Conservation (phyloP, 2,797 vertebrate species). For the Danionella dracula region DNA sequence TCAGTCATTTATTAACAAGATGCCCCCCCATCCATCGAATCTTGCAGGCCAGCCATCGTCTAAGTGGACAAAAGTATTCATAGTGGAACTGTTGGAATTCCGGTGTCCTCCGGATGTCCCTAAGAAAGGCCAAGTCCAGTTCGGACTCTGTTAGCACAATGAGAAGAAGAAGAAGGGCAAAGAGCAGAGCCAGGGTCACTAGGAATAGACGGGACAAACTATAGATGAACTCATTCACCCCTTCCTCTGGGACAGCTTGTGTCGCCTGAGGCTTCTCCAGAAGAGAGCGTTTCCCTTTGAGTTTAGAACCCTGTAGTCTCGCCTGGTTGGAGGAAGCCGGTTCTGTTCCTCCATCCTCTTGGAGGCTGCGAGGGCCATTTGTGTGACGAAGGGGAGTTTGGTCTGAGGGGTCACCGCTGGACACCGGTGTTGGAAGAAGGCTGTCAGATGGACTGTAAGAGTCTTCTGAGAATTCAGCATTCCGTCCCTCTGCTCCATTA, state of each 20-base stretch:
- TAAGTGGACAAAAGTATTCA: slow-evolving; percentile 97
- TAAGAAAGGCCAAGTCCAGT: slow-evolving; percentile 94
- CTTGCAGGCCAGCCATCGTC: slow-evolving; percentile 96
- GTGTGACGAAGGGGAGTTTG: slow-evolving; percentile 74
- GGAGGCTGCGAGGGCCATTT: slow-evolving; percentile 81
- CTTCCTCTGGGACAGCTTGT: slow-evolving; percentile 73
- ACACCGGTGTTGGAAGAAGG: slow-evolving; percentile 87
- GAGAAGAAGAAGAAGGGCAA: slow-evolving; percentile 90
- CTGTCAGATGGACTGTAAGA: slow-evolving; percentile 89
- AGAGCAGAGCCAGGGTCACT: slow-evolving; percentile 89
- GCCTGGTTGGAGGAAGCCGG: background rate
- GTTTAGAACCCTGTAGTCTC: slow-evolving; percentile 37
- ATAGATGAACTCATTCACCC: slow-evolving; percentile 91
- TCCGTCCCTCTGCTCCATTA: slow-evolving; percentile 66
- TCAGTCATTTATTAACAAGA: slow-evolving; percentile 82
- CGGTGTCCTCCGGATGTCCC: slow-evolving; percentile 94
- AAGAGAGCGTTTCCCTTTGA: slow-evolving; percentile 70
- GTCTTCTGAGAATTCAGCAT: slow-evolving; percentile 86
- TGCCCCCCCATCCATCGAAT: slow-evolving; percentile 82
- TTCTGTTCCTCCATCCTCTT: slow-evolving; percentile 78
- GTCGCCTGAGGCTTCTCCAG: slow-evolving; percentile 76
- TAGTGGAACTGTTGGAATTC: slow-evolving; percentile 99
- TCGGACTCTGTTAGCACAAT: slow-evolving; percentile 95
- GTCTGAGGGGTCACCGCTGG: slow-evolving; percentile 76
- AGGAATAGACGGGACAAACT: slow-evolving; percentile 90